Evolutionary conservation across 1,140 invertebrate species (phyloP).

Genomic region (Bilobella aurantiaca): DNA sequence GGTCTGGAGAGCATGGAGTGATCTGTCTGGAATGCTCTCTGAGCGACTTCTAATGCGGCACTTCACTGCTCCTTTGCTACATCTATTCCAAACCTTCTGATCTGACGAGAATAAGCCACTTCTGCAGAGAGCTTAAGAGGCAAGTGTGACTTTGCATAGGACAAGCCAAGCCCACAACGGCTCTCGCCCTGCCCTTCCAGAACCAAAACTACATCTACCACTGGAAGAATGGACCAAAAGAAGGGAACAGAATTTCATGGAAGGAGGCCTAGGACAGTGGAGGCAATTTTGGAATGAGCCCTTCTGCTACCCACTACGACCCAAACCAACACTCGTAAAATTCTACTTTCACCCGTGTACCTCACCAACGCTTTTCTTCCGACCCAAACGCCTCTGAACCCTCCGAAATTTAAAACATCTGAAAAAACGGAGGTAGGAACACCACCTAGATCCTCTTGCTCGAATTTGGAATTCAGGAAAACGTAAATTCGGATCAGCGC

Average conservation of each 20-base stretch:
- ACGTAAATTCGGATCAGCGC: too few relatives aligned
- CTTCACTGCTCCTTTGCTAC: neutral
- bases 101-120: neutral
- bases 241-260: neutral
- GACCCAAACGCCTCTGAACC: too few relatives aligned
- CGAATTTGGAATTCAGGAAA: too few relatives aligned
- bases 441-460: too few relatives aligned
- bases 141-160: neutral
- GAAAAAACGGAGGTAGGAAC: neutral
- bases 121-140: neutral
- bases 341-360: neutral
- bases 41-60: slow-evolving; percentile 4
- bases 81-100: neutral
- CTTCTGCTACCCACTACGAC: neutral
- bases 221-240: neutral
- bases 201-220: neutral
- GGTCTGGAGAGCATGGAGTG: neutral
- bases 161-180: neutral
- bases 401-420: neutral
- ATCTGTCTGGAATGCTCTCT: neutral
- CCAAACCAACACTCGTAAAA: neutral
- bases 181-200: neutral
- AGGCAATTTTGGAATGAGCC: too few relatives aligned
- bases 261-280: neutral
- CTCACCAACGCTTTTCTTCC: too few relatives aligned